These are phyloP conservation scores for Cotesia glomerata DNA, from an alignment of 1,140 invertebrate species.

Conservation along the genomic window DNA sequence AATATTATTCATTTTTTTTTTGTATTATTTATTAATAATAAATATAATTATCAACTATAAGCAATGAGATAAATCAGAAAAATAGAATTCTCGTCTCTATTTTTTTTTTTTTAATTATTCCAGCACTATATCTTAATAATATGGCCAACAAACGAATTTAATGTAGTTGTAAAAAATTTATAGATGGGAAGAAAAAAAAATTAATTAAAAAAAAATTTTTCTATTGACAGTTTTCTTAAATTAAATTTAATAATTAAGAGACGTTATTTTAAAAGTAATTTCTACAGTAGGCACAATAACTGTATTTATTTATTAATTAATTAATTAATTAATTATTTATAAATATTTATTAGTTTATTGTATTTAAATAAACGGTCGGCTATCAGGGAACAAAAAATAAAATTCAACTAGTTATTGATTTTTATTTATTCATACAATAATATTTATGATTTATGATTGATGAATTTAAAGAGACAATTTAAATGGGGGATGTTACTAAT, in stretches of 20 bases:
- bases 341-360: constrained; percentile 44
- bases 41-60: constrained; percentile 2
- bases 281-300: constrained; percentile 61
- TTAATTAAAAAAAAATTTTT: constrained; percentile 18
- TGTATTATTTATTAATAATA: not conserved
- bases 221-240: no score
- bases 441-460: not conserved
- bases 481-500: not conserved
- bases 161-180: not conserved
- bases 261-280: constrained; percentile 39
- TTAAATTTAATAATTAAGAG: not conserved
- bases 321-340: constrained; percentile 33
- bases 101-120: not conserved
- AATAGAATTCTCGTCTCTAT: not conserved
- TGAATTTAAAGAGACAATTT: not conserved
- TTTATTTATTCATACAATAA: constrained; percentile 50
- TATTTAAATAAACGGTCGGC: constrained; percentile 47
- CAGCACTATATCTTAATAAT: not conserved
- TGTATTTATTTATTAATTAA: constrained; percentile 40
- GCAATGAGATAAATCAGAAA: constrained; percentile 9
- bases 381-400: constrained; percentile 58
- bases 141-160: constrained; percentile 1
- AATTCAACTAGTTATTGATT: constrained; percentile 45
- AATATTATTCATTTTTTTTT: not conserved
- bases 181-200: constrained; percentile 3